Evolutionary conservation across 1,140 invertebrate species (phyloP).

Genomic region (Rhopalosiphum padi): DNA sequence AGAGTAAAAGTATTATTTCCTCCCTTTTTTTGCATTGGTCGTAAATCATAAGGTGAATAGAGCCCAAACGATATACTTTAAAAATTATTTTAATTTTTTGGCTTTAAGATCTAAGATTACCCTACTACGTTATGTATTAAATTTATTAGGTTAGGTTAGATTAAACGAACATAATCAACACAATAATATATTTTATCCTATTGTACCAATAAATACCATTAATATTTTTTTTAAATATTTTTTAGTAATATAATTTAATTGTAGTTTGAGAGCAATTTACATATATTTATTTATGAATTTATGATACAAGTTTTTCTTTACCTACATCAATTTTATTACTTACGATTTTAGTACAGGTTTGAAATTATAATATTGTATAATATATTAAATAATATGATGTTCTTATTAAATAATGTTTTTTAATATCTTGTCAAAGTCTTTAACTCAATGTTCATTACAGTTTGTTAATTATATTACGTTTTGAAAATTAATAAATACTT

Average conservation of each 20-base stretch:
- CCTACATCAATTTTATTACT: background rate
- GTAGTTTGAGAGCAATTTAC: too few relatives aligned
- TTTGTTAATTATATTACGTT: background rate
- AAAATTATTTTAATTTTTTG: background rate
- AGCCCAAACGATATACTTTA: background rate
- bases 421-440: background rate
- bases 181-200: background rate
- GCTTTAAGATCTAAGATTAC: background rate
- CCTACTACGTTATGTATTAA: background rate
- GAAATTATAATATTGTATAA: background rate
- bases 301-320: background rate
- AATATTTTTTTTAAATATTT: too few relatives aligned
- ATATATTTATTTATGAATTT: background rate
- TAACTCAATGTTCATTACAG: too few relatives aligned
- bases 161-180: background rate
- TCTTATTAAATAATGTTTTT: background rate
- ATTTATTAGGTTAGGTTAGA: background rate
- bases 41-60: background rate
- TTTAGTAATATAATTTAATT: background rate
- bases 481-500: background rate
- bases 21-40: background rate
- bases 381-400: background rate
- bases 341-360: background rate
- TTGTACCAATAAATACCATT: background rate
- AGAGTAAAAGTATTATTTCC: background rate